Evolutionary conservation across 2,888 invertebrate species (phyloP), one percentile per base, ranked within the genome.

Genomic region (Amphiduros pacificus): DNA sequence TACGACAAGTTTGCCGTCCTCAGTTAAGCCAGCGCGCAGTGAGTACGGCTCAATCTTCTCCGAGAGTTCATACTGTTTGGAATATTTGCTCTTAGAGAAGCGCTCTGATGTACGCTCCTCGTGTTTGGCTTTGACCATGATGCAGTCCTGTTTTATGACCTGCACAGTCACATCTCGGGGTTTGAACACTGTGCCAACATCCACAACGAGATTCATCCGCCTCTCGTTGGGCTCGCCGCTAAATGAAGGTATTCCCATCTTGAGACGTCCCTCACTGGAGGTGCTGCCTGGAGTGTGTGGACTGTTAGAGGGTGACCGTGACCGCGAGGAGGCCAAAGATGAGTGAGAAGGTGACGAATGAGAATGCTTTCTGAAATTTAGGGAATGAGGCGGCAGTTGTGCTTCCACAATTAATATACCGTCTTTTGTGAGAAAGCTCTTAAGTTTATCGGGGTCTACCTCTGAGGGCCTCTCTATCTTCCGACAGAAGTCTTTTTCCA

Each of bases 111-210:
- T 70, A 50, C 66, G 57, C 54, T 69, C 70, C 55, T 71, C 71
- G 64, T 71, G 65, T 54, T 71, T 71, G 24, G 70, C 71, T 60
- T 64, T 68, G n/a, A 64, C 62, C 57, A 64, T 62, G 24, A 71
- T 69, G 24, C 64, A 50, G 61, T 71, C 67, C 44, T 69, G 66
- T 44, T 71, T 71, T 24, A 71, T 66, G 22, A 68, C 62, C 49
- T 71, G 69, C 22, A 71, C 64, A 31, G 65, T 67, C 27, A 71
- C 60, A 22, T 71, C 71, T 52, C 67, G 66, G 26, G 70, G 61
- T 26, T 58, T 58, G 58, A 70, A 70, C 26, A 50, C 54, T 14
- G 44, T 32, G 32, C 66, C 66, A 28, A 66, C 54, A 32, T 66
- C 66, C 20, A 66, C 49, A 2, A 66, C 51, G n/a, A 66, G 52